Evolutionary conservation across 2,113 vertebrate species (phyloP).

Genomic region (Taurulus bubalis): DNA sequence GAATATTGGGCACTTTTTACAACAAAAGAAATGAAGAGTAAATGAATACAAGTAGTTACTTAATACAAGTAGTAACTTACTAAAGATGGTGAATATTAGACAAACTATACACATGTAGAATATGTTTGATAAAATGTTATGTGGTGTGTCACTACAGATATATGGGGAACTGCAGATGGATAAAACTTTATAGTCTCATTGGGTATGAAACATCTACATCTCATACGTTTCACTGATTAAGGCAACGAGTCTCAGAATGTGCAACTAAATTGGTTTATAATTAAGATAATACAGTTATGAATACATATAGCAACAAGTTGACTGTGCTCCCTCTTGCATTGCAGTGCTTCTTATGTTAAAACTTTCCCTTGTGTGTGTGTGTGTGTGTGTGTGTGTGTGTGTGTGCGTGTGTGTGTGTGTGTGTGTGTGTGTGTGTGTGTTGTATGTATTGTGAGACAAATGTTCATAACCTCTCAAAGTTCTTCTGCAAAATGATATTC

Average conservation of each 20-base stretch:
- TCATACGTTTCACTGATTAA: neutral
- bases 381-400: constrained; percentile 1
- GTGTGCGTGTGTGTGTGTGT: neutral
- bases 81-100: too few species aligned
- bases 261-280: neutral
- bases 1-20: neutral
- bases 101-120: neutral
- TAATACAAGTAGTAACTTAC: too few species aligned
- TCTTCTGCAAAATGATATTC: too few species aligned
- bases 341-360: neutral
- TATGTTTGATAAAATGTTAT: neutral
- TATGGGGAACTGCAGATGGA: too few species aligned
- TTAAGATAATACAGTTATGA: neutral
- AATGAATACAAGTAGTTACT: neutral
- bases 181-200: neutral
- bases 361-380: neutral
- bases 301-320: neutral
- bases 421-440: neutral
- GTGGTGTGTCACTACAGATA: neutral
- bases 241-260: neutral
- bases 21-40: neutral
- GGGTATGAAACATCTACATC: neutral
- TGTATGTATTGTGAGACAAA: neutral
- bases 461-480: neutral
- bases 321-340: neutral